A percentile compares a stretch with the other conserved stretches of the same genome.
Conservation (phyloP, 2,888 invertebrate genomes). For the Agelastica alni region DNA sequence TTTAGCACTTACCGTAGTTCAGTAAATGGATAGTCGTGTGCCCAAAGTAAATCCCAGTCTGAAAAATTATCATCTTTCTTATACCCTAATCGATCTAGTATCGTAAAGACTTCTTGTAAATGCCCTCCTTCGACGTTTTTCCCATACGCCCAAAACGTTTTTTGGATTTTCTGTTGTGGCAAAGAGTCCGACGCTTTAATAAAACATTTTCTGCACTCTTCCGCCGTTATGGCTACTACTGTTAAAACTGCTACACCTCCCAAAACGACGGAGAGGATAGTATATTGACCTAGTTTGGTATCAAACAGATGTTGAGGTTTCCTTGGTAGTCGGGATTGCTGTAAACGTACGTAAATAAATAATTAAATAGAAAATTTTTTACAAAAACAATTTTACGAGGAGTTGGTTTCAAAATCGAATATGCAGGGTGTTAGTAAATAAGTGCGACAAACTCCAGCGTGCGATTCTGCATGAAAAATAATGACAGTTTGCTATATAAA, state of each 20-base stretch:
- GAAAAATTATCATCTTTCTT: slow-evolving; percentile 51
- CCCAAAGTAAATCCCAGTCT: slow-evolving; percentile 89
- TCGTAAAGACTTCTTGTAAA: slow-evolving; percentile 78
- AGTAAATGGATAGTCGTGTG: slow-evolving; percentile 89
- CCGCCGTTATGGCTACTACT: slow-evolving; percentile 41
- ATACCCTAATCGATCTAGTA: slow-evolving; percentile 78
- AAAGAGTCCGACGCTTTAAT: slow-evolving; percentile 26
- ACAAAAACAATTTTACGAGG: no score
- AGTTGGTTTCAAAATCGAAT: no score
- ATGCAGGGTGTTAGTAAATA: no score
- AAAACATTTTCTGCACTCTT: slow-evolving; percentile 45
- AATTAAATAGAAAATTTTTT: background rate
- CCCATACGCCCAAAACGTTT: slow-evolving; percentile 66
- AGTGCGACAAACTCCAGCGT: no score
- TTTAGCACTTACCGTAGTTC: slow-evolving; percentile 56
- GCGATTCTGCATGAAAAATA: no score
- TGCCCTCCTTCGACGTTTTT: slow-evolving; percentile 67
- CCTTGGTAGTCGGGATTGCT: background rate
- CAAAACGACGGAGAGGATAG: slow-evolving; percentile 22
- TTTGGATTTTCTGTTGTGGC: slow-evolving; percentile 24
- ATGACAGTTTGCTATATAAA: no score
- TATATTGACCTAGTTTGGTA: slow-evolving; percentile 20
- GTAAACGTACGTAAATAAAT: no score
- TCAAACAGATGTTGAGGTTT: background rate
- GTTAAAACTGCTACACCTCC: slow-evolving; percentile 37